Evolutionary conservation across 2,888 invertebrate genomes (phyloP).

Genomic region (Diloba caeruleocephala): DNA sequence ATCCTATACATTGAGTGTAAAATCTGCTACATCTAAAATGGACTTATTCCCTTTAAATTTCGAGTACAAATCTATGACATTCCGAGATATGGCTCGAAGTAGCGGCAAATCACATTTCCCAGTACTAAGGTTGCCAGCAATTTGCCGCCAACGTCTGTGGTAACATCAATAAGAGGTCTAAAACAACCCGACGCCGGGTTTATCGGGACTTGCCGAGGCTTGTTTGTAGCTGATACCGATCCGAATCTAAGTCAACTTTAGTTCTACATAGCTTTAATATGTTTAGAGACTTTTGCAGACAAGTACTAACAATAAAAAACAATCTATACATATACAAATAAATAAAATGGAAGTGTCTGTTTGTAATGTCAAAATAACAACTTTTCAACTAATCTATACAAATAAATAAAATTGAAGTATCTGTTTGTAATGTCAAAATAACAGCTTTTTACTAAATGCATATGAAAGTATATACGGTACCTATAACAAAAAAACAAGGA

Average conservation of each 20-base stretch:
- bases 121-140: conserved; percentile 37
- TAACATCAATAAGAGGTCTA: conserved; percentile 32
- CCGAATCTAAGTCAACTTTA: conserved; percentile 18
- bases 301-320: background rate
- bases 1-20: background rate
- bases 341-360: background rate
- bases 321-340: background rate
- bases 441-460: no score
- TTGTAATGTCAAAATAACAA: no score
- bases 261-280: conserved; percentile 6
- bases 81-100: conserved; percentile 39
- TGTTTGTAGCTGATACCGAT: conserved; percentile 16
- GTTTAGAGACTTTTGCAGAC: conserved; percentile 7
- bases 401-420: no score
- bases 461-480: no score
- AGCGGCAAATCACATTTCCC: conserved; percentile 60
- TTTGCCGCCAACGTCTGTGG: conserved; percentile 32
- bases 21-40: background rate
- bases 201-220: conserved; percentile 16
- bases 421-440: no score
- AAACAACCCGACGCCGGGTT: conserved; percentile 19
- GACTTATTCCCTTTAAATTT: conserved; percentile 2
- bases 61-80: conserved; percentile 33
- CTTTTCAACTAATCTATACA: no score
- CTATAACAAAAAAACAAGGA: no score